Percentiles rank a stretch among this genome's conserved stretches.
phyloP scores from a whole-genome alignment of 2,888 invertebrate species.

The Isoperla grammatica region DNA sequence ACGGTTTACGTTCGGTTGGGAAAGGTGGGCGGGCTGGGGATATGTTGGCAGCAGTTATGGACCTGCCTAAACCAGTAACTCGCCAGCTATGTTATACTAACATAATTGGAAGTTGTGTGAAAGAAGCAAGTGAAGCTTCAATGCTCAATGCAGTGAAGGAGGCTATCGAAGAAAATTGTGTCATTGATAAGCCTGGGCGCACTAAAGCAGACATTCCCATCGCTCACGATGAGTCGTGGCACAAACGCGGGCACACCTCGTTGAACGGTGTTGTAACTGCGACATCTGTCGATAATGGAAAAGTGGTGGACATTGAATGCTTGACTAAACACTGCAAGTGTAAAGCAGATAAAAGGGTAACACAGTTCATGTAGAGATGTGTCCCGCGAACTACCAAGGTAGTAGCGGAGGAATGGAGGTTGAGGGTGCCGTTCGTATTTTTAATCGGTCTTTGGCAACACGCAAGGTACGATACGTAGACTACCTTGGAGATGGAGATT shows the following conservation, averaged over 20 bases:
- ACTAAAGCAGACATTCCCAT: background rate
- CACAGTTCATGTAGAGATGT: background rate
- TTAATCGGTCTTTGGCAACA: conserved; percentile 13
- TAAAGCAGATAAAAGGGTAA: background rate
- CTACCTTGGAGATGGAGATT: conserved; percentile 26
- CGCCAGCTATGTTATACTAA: too few species aligned
- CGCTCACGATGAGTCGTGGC: background rate
- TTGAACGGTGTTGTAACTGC: background rate
- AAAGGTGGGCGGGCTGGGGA: background rate
- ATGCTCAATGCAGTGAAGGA: too few species aligned
- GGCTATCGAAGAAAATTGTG: too few species aligned
- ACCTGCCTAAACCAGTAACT: too few species aligned
- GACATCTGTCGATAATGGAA: background rate
- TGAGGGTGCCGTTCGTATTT: conserved; percentile 20
- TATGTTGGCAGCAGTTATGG: background rate
- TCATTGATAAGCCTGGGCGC: background rate
- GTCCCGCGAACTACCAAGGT: conserved; percentile 7
- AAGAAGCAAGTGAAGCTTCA: too few species aligned
- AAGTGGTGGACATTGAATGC: background rate
- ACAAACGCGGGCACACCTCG: conserved; percentile 9
- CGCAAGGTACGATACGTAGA: conserved; percentile 18
- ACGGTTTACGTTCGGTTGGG: background rate
- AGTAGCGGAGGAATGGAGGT: conserved; percentile 24
- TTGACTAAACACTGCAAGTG: background rate
- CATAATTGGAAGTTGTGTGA: too few species aligned